phyloP scores from a whole-genome alignment of 1,140 invertebrate species.

The Drosophila burlai region DNA sequence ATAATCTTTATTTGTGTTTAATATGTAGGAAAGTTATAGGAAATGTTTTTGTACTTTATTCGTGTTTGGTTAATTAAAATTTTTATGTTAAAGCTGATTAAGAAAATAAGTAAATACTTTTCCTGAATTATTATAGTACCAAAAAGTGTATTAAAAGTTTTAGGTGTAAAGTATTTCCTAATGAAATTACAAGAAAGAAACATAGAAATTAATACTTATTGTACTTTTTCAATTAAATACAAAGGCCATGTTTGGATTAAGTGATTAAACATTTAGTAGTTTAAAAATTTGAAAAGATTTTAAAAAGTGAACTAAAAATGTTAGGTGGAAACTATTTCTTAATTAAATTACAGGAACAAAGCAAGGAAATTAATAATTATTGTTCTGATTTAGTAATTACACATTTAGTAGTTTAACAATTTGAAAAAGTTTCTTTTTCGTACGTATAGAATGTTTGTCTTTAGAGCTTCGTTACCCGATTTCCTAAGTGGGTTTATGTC shows the following conservation, averaged over 20 bases:
- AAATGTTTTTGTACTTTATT: too few species aligned
- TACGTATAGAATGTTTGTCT: too few species aligned
- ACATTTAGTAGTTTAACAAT: not conserved
- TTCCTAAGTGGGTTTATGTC: not conserved
- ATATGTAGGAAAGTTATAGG: too few species aligned
- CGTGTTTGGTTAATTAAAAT: not conserved
- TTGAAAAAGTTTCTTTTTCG: not conserved
- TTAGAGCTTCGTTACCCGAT: not conserved
- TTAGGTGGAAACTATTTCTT: too few species aligned
- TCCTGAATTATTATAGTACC: too few species aligned
- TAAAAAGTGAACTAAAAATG: too few species aligned
- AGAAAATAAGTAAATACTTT: not conserved
- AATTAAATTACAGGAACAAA: not conserved
- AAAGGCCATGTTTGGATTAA: not conserved
- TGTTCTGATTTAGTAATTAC: not conserved
- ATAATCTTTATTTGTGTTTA: too few species aligned
- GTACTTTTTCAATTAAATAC: not conserved
- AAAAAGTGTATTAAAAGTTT: too few species aligned
- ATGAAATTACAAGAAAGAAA: not conserved
- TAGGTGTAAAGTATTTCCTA: too few species aligned
- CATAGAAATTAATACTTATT: not conserved
- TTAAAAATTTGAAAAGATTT: not conserved
- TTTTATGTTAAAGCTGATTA: not conserved
- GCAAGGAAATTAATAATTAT: not conserved
- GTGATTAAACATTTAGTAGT: not conserved